Evolutionary conservation across 2,797 vertebrate species (phyloP).

Genomic region (Melanotaenia nigrans): DNA sequence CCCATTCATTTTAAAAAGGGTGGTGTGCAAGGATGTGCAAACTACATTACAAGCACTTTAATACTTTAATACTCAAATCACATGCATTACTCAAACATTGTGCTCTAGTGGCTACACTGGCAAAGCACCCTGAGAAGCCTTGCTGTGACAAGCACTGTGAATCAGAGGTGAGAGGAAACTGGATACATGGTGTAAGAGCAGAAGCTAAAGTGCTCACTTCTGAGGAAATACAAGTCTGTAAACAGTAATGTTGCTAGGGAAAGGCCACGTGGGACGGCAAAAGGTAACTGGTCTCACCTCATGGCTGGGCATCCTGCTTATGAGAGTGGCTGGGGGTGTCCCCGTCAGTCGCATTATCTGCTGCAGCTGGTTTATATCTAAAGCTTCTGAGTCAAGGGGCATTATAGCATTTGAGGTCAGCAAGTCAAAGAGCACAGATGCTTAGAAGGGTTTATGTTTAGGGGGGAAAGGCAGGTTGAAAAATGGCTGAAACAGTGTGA

Average conservation of each 20-base stretch:
- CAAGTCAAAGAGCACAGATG: slow-evolving; percentile 40
- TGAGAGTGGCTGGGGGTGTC: slow-evolving; percentile 96
- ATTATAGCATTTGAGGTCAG: slow-evolving; percentile 77
- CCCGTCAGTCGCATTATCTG: slow-evolving; percentile 99
- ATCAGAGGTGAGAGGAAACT: slow-evolving; percentile 67
- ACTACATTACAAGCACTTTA: slow-evolving; percentile 26
- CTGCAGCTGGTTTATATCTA: slow-evolving; percentile 99
- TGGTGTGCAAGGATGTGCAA: not conserved
- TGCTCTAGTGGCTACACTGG: slow-evolving; percentile 20
- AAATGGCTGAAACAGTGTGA: not conserved
- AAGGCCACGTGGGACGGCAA: not conserved
- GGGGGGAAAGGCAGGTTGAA: not conserved
- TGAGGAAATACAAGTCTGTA: slow-evolving; percentile 15
- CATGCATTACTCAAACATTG: slow-evolving; percentile 19
- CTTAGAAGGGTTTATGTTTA: slow-evolving; percentile 24
- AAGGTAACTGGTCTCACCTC: slow-evolving; percentile 89
- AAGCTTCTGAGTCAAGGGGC: slow-evolving; percentile 91
- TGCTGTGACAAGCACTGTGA: slow-evolving; percentile 57
- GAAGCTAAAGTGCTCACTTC: slow-evolving; percentile 24
- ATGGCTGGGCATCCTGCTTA: slow-evolving; percentile 99
- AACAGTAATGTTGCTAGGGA: slow-evolving; percentile 17
- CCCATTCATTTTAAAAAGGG: not conserved
- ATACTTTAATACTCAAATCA: slow-evolving; percentile 16
- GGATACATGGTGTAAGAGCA: slow-evolving; percentile 39
- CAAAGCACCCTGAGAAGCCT: slow-evolving; percentile 57